phyloP scores from a whole-genome alignment of 2,888 invertebrate genomes.

The Thereva nobilitata region DNA sequence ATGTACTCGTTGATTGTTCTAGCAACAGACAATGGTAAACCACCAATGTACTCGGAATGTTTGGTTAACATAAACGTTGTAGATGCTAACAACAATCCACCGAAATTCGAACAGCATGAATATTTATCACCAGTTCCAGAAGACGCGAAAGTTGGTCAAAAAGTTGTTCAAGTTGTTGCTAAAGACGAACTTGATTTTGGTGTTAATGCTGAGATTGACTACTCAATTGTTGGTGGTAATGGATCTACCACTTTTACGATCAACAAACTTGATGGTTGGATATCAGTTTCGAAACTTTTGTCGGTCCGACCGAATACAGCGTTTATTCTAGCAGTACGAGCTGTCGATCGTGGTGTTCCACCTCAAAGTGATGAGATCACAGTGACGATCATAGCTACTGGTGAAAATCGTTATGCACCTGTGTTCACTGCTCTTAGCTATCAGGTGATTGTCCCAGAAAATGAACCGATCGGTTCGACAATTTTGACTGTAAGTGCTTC shows the following conservation, averaged over 20 bases:
- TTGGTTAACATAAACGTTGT: constrained; percentile 85
- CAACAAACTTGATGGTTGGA: constrained; percentile 79
- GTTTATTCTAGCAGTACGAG: constrained; percentile 72
- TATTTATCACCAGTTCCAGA: constrained; percentile 83
- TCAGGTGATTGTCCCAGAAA: constrained; percentile 90
- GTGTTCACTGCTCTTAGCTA: constrained; percentile 82
- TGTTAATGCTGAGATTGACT: constrained; percentile 86
- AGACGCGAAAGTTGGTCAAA: constrained; percentile 71
- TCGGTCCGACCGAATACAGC: constrained; percentile 63
- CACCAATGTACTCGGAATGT: constrained; percentile 89
- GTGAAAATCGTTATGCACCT: constrained; percentile 79
- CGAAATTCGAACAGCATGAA: constrained; percentile 74
- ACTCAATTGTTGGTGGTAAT: constrained; percentile 74
- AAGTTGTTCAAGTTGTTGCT: constrained; percentile 73
- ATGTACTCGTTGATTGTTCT: constrained; percentile 85
- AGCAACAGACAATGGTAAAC: constrained; percentile 93
- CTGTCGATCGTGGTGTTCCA: constrained; percentile 86
- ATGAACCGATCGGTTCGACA: constrained; percentile 82
- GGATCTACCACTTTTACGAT: constrained; percentile 75
- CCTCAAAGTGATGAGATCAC: constrained; percentile 77
- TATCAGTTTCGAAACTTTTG: constrained; percentile 67
- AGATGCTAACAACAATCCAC: constrained; percentile 90
- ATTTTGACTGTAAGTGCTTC: constrained; percentile 83
- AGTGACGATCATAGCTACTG: constrained; percentile 79
- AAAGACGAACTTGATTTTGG: constrained; percentile 81